Evolutionary conservation across 2,113 vertebrate genomes (phyloP).

Genomic region (Microtus richardsoni): DNA sequence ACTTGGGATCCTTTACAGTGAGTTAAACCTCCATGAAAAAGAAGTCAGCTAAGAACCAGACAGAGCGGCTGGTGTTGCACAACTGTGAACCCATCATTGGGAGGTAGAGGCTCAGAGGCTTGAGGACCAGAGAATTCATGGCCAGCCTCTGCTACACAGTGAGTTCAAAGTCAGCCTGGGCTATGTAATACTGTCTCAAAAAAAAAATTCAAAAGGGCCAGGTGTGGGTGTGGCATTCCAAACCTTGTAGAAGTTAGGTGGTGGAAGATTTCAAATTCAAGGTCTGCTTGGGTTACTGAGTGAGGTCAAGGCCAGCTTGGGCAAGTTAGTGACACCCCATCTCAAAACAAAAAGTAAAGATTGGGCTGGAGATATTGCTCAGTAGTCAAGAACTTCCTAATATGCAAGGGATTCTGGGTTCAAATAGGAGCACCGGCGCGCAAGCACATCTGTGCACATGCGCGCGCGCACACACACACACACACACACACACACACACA

Average conservation of each 20-base stretch:
- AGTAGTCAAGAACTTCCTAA: background rate
- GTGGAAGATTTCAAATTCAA: no score
- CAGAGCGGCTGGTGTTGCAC: background rate
- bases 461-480: background rate
- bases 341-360: background rate
- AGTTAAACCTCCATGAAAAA: background rate
- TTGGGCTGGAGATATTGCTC: background rate
- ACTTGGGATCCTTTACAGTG: background rate
- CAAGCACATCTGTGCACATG: background rate
- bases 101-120: background rate
- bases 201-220: background rate
- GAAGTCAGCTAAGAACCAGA: background rate
- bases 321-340: background rate
- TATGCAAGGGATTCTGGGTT: background rate
- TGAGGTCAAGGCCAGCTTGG: background rate
- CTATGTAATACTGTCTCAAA: background rate
- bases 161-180: background rate
- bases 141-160: background rate
- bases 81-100: background rate
- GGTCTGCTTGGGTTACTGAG: background rate
- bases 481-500: background rate
- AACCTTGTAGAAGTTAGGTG: background rate
- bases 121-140: background rate
- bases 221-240: background rate
- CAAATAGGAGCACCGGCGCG: background rate